These are phyloP conservation scores for Pluvianellus socialis DNA, from an alignment of 2,113 vertebrate genomes.

Conservation along the genomic window DNA sequence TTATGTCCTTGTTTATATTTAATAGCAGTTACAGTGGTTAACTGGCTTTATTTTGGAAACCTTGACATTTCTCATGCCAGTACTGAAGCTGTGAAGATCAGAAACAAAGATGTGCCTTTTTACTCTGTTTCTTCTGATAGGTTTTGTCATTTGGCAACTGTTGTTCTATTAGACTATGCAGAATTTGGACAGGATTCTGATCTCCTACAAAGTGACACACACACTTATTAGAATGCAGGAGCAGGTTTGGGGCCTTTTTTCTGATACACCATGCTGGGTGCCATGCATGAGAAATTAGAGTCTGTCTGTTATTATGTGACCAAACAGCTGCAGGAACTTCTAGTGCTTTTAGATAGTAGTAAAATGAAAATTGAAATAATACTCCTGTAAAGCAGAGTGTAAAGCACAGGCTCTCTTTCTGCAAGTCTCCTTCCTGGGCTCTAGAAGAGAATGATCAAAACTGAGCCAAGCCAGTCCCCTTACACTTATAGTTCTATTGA, in stretches of 20 bases:
- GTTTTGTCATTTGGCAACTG: conserved; percentile 53
- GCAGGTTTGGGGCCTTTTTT: conserved; percentile 40
- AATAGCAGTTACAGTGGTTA: conserved; percentile 19
- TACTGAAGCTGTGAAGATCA: conserved; percentile 20
- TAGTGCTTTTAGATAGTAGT: conserved; percentile 9
- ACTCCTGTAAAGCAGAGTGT: background rate
- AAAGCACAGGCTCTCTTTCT: background rate
- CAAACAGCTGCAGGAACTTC: conserved; percentile 39
- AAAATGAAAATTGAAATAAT: conserved; percentile 9
- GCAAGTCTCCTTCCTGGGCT: background rate
- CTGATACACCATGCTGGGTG: conserved; percentile 32
- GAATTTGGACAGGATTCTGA: conserved; percentile 52
- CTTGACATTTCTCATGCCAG: background rate
- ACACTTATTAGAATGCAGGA: conserved; percentile 27
- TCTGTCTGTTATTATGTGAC: conserved; percentile 6
- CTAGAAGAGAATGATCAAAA: background rate
- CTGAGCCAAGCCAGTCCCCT: background rate
- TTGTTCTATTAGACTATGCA: conserved; percentile 24
- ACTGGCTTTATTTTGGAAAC: conserved; percentile 39
- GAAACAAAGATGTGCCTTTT: conserved; percentile 35
- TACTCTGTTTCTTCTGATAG: conserved; percentile 47
- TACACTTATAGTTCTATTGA: background rate
- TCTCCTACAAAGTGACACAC: conserved; percentile 30
- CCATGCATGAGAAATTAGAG: conserved; percentile 28
- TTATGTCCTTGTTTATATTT: conserved; percentile 43